Evolutionary conservation across 2,797 vertebrate genomes (phyloP).

Genomic region (Tauraco hartlaubi): DNA sequence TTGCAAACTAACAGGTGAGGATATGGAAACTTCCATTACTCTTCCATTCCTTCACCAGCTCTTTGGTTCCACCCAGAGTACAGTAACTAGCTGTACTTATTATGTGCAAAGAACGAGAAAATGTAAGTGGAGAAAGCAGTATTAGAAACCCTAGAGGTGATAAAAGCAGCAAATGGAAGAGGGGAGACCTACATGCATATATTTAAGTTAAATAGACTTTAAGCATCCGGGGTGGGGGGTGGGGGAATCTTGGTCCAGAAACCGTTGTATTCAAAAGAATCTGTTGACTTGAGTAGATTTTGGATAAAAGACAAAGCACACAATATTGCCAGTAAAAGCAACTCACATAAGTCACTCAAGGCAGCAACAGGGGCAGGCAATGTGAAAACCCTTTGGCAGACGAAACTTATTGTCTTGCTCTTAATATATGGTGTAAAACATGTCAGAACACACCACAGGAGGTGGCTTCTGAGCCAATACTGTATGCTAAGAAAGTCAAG

Average conservation of each 20-base stretch:
- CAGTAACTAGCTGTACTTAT: background rate
- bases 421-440: background rate
- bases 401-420: background rate
- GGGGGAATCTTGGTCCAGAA: background rate
- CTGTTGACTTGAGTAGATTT: background rate
- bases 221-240: background rate
- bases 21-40: background rate
- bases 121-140: background rate
- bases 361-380: background rate
- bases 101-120: background rate
- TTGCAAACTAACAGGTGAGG: background rate
- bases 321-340: background rate
- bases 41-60: background rate
- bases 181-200: background rate
- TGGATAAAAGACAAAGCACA: background rate
- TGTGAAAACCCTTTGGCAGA: background rate
- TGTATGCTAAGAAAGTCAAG: background rate
- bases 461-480: background rate
- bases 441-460: background rate
- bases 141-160: background rate
- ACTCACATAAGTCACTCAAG: background rate
- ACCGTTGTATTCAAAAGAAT: background rate
- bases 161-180: background rate
- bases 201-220: background rate
- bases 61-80: background rate